Evolutionary conservation across 1,140 invertebrate species (phyloP).

Genomic region (Eubasilissa regina): DNA sequence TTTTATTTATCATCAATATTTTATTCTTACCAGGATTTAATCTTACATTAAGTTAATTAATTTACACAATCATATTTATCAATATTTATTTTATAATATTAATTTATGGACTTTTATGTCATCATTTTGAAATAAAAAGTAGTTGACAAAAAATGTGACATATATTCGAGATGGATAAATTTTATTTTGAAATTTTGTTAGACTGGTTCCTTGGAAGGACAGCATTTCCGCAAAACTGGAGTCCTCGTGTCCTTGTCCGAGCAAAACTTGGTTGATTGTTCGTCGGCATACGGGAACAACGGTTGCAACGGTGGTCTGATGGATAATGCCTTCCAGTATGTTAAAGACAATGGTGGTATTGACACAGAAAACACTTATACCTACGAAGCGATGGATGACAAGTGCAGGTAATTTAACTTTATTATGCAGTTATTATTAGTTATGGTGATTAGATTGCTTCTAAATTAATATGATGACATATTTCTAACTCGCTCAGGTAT

Average conservation of each 20-base stretch:
- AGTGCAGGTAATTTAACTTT: conserved; percentile 71
- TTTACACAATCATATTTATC: neutral
- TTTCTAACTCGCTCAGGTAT: too few relatives aligned
- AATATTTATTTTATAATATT: neutral
- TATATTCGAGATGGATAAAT: too few relatives aligned
- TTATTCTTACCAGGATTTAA: too few relatives aligned
- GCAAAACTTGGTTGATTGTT: conserved; percentile 98
- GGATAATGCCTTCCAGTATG: conserved; percentile 94
- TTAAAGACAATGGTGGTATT: conserved; percentile 89
- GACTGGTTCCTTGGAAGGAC: conserved; percentile 96
- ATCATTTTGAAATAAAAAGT: too few relatives aligned
- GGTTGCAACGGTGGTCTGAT: conserved; percentile 97
- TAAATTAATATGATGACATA: too few relatives aligned
- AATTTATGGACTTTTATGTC: conserved; percentile 16
- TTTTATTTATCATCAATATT: too few relatives aligned
- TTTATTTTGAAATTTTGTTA: conserved; percentile 66
- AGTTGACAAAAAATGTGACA: too few relatives aligned
- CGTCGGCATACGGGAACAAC: conserved; percentile 90
- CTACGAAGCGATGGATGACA: conserved; percentile 86
- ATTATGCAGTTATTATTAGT: too few relatives aligned
- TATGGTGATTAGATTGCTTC: too few relatives aligned
- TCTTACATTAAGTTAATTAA: too few relatives aligned
- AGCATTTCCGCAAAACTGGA: conserved; percentile 91
- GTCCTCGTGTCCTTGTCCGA: conserved; percentile 93
- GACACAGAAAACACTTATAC: conserved; percentile 95